phyloP scores from a whole-genome alignment of 2,888 invertebrate genomes.

The Helicoverpa assulta region DNA sequence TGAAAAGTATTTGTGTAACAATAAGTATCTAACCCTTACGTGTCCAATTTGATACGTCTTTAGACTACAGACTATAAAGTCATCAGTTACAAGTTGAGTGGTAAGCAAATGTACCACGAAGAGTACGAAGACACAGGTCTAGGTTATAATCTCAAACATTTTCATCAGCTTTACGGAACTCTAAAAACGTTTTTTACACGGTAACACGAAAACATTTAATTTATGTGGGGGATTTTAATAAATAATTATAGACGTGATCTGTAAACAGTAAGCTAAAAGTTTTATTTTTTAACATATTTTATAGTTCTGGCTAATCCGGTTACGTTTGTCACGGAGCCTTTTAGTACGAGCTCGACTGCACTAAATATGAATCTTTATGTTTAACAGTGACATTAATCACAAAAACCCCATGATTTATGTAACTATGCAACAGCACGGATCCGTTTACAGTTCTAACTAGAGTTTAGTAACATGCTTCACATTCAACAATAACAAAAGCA shows the following conservation, averaged over 20 bases:
- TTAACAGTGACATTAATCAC: conserved; percentile 88
- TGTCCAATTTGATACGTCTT: too few species aligned
- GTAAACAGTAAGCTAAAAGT: conserved; percentile 84
- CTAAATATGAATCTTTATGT: conserved; percentile 88
- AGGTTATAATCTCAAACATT: not conserved
- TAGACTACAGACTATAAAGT: too few species aligned
- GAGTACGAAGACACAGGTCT: too few species aligned
- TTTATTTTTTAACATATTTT: conserved; percentile 82
- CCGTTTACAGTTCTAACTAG: conserved; percentile 76
- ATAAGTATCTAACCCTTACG: too few species aligned
- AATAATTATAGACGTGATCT: conserved; percentile 82
- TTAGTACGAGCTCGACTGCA: conserved; percentile 73
- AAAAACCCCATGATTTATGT: conserved; percentile 86
- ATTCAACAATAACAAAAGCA: conserved; percentile 74
- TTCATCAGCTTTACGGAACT: conserved; percentile 47
- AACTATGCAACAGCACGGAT: conserved; percentile 73
- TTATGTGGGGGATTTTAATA: conserved; percentile 86
- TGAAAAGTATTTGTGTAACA: too few species aligned
- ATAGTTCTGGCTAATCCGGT: conserved; percentile 76
- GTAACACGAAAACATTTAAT: conserved; percentile 71
- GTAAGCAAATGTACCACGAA: not conserved
- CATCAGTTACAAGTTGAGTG: not conserved
- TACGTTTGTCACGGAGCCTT: conserved; percentile 78
- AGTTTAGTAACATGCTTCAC: conserved; percentile 67
- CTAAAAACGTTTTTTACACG: conserved; percentile 57